These are phyloP conservation scores for Dione juno DNA, from an alignment of 2,888 invertebrate genomes.

Conservation along the genomic window DNA sequence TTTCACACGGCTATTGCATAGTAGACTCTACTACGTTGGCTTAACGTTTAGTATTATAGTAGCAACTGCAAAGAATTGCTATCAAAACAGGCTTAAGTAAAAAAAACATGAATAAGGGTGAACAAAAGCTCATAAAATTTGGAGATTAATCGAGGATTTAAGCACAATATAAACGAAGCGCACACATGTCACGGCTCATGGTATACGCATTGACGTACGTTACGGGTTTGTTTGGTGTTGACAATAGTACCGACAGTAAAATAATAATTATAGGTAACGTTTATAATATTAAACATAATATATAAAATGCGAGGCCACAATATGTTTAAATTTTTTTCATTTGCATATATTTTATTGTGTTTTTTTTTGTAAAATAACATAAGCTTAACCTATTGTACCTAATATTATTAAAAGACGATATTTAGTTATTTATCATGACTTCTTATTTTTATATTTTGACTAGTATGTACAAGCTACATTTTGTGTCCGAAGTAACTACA, in stretches of 20 bases:
- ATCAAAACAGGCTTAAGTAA: slow-evolving; percentile 58
- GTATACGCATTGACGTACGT: slow-evolving; percentile 55
- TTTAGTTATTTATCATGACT: too few relatives aligned
- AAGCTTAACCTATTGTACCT: too few relatives aligned
- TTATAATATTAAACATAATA: background rate
- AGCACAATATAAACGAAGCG: slow-evolving; percentile 70
- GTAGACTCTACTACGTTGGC: slow-evolving; percentile 10
- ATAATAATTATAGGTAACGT: background rate
- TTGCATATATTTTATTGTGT: too few relatives aligned
- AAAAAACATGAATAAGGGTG: slow-evolving; percentile 71
- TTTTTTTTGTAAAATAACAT: too few relatives aligned
- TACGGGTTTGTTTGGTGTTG: slow-evolving; percentile 60
- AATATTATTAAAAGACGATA: too few relatives aligned
- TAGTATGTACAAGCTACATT: too few relatives aligned
- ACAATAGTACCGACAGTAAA: slow-evolving; percentile 46
- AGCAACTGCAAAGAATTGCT: slow-evolving; percentile 52
- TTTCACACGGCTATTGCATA: slow-evolving; percentile 9
- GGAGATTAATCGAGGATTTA: slow-evolving; percentile 82
- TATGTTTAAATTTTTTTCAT: too few relatives aligned
- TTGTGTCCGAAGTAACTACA: too few relatives aligned
- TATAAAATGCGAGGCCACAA: too few relatives aligned
- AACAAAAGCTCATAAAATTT: slow-evolving; percentile 81
- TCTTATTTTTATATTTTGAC: too few relatives aligned
- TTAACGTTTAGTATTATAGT: slow-evolving; percentile 50
- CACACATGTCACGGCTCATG: slow-evolving; percentile 67